Evolutionary conservation across 1,140 invertebrate genomes (phyloP).

Genomic region (Telenomus remus): DNA sequence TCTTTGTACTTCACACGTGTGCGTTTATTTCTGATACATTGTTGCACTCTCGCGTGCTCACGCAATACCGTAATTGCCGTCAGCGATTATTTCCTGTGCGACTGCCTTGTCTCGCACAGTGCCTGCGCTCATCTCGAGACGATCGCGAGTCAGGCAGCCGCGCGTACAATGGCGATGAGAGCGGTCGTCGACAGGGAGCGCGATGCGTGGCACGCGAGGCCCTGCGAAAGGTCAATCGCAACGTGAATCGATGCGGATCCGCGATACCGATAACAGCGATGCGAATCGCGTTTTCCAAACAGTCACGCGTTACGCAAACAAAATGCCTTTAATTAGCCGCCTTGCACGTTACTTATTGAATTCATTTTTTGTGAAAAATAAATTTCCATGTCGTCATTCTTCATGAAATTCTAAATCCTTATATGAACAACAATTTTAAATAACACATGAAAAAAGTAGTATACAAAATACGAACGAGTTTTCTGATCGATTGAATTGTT

Average conservation of each 20-base stretch:
- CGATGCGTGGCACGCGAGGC: conserved; percentile 56
- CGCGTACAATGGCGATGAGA: conserved; percentile 51
- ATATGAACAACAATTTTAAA: too few relatives aligned
- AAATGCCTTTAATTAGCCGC: too few relatives aligned
- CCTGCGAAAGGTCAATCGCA: conserved; percentile 42
- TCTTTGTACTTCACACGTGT: conserved; percentile 9
- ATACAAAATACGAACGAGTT: too few relatives aligned
- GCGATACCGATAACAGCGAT: conserved; percentile 18
- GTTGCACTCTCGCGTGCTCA: conserved; percentile 45
- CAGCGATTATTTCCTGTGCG: conserved; percentile 16
- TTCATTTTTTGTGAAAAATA: too few relatives aligned
- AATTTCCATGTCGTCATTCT: too few relatives aligned
- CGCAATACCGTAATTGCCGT: conserved; percentile 37
- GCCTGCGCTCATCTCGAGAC: conserved; percentile 39
- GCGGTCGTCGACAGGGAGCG: conserved; percentile 31
- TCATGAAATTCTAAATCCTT: too few relatives aligned
- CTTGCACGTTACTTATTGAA: too few relatives aligned
- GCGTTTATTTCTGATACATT: conserved; percentile 31
- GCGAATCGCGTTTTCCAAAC: conserved; percentile 14
- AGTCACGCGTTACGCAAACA: conserved; percentile 27
- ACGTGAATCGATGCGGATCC: conserved; percentile 35
- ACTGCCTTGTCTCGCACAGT: conserved; percentile 25
- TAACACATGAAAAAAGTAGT: too few relatives aligned
- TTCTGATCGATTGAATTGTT: too few relatives aligned
- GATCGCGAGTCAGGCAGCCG: conserved; percentile 14